Conservation (phyloP, 1,140 invertebrate species). For the Platyscapa corneri region DNA sequence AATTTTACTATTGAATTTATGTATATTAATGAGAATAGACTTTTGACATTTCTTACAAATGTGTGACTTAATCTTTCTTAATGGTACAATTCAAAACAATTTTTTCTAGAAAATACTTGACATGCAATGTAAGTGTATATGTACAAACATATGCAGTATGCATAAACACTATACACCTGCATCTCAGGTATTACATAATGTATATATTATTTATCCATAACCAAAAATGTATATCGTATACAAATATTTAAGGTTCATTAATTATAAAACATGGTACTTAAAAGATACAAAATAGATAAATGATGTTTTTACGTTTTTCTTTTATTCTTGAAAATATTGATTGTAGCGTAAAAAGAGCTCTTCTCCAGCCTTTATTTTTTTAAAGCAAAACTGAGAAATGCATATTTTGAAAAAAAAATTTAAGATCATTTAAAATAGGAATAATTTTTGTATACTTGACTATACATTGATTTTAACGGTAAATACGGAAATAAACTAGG, state of each 20-base stretch:
- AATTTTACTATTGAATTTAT: background rate
- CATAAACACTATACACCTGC: background rate
- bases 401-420: background rate
- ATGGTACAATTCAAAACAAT: too few relatives aligned
- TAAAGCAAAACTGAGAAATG: background rate
- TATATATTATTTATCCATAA: background rate
- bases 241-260: background rate
- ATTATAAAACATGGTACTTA: background rate
- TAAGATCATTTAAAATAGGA: background rate
- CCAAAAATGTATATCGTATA: background rate
- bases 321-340: slow-evolving; percentile 7
- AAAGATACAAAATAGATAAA: background rate
- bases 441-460: background rate
- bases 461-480: background rate
- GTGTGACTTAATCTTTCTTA: too few relatives aligned
- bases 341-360: slow-evolving; percentile 1
- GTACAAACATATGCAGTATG: background rate
- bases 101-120: too few relatives aligned
- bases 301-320: background rate
- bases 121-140: too few relatives aligned
- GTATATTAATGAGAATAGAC: background rate
- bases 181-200: slow-evolving; percentile 4
- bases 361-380: slow-evolving; percentile 34
- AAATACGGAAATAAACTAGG: background rate
- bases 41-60: too few relatives aligned